Evolutionary conservation across 2,888 invertebrate species (phyloP).

Genomic region (Drosophila algonquin): DNA sequence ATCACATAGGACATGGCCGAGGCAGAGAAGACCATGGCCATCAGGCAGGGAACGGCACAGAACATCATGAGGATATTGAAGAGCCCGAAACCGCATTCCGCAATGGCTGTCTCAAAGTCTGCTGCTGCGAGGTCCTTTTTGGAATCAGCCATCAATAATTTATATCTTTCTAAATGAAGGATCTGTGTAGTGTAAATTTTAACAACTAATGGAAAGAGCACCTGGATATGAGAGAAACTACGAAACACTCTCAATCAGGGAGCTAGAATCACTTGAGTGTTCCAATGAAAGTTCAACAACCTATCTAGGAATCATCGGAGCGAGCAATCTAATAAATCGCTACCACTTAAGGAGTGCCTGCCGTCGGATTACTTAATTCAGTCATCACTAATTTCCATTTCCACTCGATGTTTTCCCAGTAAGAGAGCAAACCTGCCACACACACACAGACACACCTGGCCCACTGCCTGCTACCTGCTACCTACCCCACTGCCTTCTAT

Average conservation of each 20-base stretch:
- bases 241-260: no score
- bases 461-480: not conserved
- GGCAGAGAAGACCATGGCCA: slow-evolving; percentile 88
- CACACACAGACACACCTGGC: not conserved
- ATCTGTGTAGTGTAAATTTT: slow-evolving; percentile 40
- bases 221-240: not conserved
- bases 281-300: slow-evolving; percentile 1
- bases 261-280: slow-evolving; percentile 1
- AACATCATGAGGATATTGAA: slow-evolving; percentile 88
- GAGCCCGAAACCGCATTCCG: slow-evolving; percentile 88
- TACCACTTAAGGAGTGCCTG: slow-evolving; percentile 10
- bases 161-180: not conserved
- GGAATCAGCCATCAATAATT: slow-evolving; percentile 34
- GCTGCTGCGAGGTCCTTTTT: slow-evolving; percentile 66
- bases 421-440: slow-evolving; percentile 8
- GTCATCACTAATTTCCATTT: slow-evolving; percentile 30
- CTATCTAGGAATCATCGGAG: slow-evolving; percentile 7
- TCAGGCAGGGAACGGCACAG: slow-evolving; percentile 87
- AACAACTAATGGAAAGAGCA: slow-evolving; percentile 32
- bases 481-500: not conserved
- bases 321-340: slow-evolving; percentile 16
- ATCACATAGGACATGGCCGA: slow-evolving; percentile 89
- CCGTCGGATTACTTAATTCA: slow-evolving; percentile 10
- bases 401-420: slow-evolving; percentile 13
- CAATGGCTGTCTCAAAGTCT: slow-evolving; percentile 89